Conservation (phyloP, 2,113 vertebrate genomes). For the Ramphastos sulfuratus region DNA sequence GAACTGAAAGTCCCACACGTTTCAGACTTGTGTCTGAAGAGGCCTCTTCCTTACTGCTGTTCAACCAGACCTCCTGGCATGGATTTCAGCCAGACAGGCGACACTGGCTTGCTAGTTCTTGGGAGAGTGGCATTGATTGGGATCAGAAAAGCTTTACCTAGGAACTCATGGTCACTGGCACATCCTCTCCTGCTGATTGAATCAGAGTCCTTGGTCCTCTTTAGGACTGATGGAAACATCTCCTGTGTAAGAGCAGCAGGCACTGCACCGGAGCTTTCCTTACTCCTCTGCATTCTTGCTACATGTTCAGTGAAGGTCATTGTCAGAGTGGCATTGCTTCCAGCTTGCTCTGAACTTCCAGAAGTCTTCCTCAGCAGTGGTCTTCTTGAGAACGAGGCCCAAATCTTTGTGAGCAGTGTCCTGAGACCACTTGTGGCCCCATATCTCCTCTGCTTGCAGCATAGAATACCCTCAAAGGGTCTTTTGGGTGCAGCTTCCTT, state of each 20-base stretch:
- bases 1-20: background rate
- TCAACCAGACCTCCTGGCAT: background rate
- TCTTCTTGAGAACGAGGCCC: background rate
- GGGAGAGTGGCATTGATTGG: background rate
- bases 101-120: background rate
- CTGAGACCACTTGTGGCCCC: background rate
- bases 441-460: background rate
- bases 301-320: background rate
- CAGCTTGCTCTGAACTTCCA: background rate
- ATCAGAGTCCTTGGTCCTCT: background rate
- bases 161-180: background rate
- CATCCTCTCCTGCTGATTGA: background rate
- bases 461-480: background rate
- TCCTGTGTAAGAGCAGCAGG: background rate
- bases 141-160: background rate
- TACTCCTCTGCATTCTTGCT: background rate
- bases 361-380: background rate
- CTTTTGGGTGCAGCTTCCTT: background rate
- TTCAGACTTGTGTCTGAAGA: background rate
- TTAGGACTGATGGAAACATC: background rate
- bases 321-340: background rate
- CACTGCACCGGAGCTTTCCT: fast-evolving
- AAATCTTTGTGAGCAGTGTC: background rate
- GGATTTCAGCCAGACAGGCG: background rate
- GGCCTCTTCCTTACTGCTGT: background rate